Percentiles rank a stretch among this genome's conserved stretches.
Evolutionary conservation across 35 echinoderm and acorn worm species (phyloP).

Genomic region (Amphiura filiformis): DNA sequence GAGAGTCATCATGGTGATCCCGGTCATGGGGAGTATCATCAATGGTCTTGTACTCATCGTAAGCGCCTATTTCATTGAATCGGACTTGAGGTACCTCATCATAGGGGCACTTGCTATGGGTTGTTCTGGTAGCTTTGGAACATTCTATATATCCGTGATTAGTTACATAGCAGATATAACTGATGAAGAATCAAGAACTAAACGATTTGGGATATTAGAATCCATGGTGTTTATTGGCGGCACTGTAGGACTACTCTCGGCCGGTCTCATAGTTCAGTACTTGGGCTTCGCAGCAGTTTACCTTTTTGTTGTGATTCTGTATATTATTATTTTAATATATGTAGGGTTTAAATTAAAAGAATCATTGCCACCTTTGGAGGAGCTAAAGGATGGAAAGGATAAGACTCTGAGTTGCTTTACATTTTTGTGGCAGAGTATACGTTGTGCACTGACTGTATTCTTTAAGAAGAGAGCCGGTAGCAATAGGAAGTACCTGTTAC

Average conservation of each 20-base stretch:
- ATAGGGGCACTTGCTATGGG: slow-evolving; percentile 49
- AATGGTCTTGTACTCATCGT: slow-evolving; percentile 12
- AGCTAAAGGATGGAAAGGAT: slow-evolving; percentile 36
- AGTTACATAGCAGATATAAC: slow-evolving; percentile 82
- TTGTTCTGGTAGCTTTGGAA: slow-evolving; percentile 47
- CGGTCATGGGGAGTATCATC: slow-evolving; percentile 29
- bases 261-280: slow-evolving; percentile 20
- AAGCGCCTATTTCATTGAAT: slow-evolving; percentile 47
- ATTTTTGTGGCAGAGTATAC: slow-evolving; percentile 38
- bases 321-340: slow-evolving; percentile 43
- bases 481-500: slow-evolving; percentile 61
- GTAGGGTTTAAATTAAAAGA: slow-evolving; percentile 41
- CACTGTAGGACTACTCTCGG: slow-evolving; percentile 51
- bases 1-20: slow-evolving; percentile 47
- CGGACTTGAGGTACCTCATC: slow-evolving; percentile 30
- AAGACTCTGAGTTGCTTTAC: slow-evolving; percentile 16
- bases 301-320: slow-evolving; percentile 30
- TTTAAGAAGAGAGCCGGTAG: slow-evolving; percentile 58
- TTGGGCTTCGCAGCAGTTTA: slow-evolving; percentile 50
- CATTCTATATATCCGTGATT: slow-evolving; percentile 44
- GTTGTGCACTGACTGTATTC: slow-evolving; percentile 33
- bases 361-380: slow-evolving; percentile 37
- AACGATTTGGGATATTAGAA: slow-evolving; percentile 67
- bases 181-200: slow-evolving; percentile 38
- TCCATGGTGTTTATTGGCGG: slow-evolving; percentile 78